phyloP scores from a whole-genome alignment of 2,888 invertebrate genomes.

The Labia minor region DNA sequence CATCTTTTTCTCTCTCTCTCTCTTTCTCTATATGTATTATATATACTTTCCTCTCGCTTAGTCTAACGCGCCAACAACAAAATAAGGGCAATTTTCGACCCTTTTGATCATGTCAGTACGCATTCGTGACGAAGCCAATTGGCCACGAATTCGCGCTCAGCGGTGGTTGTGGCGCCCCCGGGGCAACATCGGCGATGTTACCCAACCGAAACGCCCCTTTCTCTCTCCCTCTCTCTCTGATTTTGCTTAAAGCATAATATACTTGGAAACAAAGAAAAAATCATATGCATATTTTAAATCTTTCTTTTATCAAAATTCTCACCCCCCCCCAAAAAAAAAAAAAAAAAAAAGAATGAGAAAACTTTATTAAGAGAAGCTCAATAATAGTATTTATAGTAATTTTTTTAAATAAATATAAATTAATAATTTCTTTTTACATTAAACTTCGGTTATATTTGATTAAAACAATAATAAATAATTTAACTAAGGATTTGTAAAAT shows the following conservation, averaged over 20 bases:
- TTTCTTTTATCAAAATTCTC: too few species aligned
- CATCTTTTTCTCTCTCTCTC: neutral
- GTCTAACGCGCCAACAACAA: neutral
- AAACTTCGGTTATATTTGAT: too few species aligned
- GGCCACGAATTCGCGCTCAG: neutral
- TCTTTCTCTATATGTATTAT: neutral
- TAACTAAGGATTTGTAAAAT: too few species aligned
- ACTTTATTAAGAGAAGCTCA: too few species aligned
- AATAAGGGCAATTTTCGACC: slow-evolving; percentile 3
- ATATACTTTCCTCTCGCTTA: slow-evolving; percentile 7
- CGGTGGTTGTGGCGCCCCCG: neutral
- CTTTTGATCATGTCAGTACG: neutral
- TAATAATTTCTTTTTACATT: too few species aligned
- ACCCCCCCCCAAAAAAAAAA: too few species aligned
- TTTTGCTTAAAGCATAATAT: neutral
- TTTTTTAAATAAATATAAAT: too few species aligned
- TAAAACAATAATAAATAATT: too few species aligned
- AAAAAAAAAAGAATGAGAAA: too few species aligned
- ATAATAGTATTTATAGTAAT: too few species aligned
- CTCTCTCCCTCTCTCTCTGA: slow-evolving; percentile 2
- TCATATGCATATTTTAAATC: too few species aligned
- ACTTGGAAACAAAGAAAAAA: too few species aligned
- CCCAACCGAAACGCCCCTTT: neutral
- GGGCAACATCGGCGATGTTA: neutral
- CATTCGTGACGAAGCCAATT: slow-evolving; percentile 6